phyloP scores from a whole-genome alignment of 1,140 invertebrate genomes.

The Lepidurus arcticus region DNA sequence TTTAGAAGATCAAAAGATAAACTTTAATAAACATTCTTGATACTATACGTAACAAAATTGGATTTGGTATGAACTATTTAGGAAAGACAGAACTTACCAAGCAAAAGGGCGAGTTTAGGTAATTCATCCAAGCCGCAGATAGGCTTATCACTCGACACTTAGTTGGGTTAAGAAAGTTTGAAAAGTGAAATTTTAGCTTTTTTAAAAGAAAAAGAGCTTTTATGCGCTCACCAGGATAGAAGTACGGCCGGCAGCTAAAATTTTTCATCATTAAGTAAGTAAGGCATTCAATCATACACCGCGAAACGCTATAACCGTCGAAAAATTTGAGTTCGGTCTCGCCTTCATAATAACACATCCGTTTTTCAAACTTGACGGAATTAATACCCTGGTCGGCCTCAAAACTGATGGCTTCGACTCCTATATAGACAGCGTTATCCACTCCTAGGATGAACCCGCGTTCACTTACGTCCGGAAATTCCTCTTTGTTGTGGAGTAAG shows the following conservation, averaged over 20 bases:
- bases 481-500: conserved; percentile 37
- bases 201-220: too few relatives aligned
- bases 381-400: conserved; percentile 18
- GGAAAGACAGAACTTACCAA: neutral
- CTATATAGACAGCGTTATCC: conserved; percentile 28
- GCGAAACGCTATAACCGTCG: conserved; percentile 32
- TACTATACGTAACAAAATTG: neutral
- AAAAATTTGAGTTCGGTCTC: conserved; percentile 29
- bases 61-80: neutral
- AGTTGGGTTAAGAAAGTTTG: too few relatives aligned
- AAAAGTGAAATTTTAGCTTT: too few relatives aligned
- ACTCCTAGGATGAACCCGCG: conserved; percentile 32
- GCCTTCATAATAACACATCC: conserved; percentile 32
- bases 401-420: conserved; percentile 28
- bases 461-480: conserved; percentile 32
- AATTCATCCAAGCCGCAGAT: neutral
- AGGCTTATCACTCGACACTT: neutral
- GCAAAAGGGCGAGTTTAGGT: neutral
- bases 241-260: conserved; percentile 34
- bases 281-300: conserved; percentile 34
- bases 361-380: conserved; percentile 29
- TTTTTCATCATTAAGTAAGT: conserved; percentile 28
- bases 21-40: neutral
- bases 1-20: neutral
- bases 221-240: conserved; percentile 29